A percentile compares a stretch with the other conserved stretches of the same genome.
Evolutionary conservation across 2,113 vertebrate genomes (phyloP).

Genomic region (Uria lomvia): DNA sequence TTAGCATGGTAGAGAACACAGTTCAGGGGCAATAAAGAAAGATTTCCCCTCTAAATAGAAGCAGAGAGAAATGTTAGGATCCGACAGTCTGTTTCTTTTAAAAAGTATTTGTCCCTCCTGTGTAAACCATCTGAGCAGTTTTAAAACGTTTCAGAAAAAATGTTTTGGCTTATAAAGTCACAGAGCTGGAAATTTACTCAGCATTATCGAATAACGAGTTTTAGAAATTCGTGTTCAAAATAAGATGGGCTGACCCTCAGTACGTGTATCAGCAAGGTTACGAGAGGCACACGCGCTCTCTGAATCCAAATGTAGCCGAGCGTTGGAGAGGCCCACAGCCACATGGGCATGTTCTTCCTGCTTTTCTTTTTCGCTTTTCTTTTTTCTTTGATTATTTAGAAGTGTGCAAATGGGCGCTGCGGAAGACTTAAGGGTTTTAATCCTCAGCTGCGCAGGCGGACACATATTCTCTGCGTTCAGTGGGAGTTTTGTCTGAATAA

Average conservation of each 20-base stretch:
- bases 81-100: neutral
- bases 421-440: neutral
- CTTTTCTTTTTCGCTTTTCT: neutral
- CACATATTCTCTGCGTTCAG: rapidly evolving
- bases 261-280: rapidly evolving
- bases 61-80: neutral
- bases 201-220: neutral
- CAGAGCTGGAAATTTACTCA: neutral
- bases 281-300: neutral
- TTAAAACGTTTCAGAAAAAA: neutral
- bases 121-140: neutral
- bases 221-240: neutral
- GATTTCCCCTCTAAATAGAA: neutral
- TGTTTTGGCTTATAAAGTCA: neutral
- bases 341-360: neutral
- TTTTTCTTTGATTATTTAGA: neutral
- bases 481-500: neutral
- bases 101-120: neutral
- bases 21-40: neutral
- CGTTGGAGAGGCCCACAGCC: neutral
- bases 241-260: neutral
- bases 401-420: neutral
- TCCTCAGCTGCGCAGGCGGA: neutral
- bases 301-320: neutral
- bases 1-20: neutral